Evolutionary conservation across 1,140 invertebrate genomes (phyloP).

Genomic region (Hestina assimilis): DNA sequence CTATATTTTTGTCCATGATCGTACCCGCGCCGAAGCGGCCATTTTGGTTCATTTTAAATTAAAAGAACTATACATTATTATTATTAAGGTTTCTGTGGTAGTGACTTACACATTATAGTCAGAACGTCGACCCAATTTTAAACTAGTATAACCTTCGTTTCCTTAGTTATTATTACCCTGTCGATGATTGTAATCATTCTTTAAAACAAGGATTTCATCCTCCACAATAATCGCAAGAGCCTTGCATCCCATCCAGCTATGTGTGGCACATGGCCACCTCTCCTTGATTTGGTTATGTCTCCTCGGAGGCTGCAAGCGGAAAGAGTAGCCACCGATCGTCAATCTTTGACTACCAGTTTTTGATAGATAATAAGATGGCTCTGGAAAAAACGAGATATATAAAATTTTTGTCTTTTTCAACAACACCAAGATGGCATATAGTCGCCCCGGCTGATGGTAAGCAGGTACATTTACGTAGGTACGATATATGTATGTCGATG

Average conservation of each 20-base stretch:
- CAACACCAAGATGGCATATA: too few relatives aligned
- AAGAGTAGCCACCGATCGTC: constrained; percentile 6
- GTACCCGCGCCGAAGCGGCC: too few relatives aligned
- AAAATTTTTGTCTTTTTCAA: background rate
- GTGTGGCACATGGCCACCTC: constrained; percentile 25
- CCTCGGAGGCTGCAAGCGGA: constrained; percentile 21
- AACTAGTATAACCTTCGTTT: too few relatives aligned
- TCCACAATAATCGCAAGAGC: constrained; percentile 13
- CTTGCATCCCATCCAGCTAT: constrained; percentile 27
- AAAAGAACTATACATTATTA: too few relatives aligned
- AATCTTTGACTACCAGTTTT: constrained; percentile 14
- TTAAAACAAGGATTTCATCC: background rate
- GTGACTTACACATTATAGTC: too few relatives aligned
- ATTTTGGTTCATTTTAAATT: too few relatives aligned
- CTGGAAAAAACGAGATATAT: constrained; percentile 6
- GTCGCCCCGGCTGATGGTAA: too few relatives aligned
- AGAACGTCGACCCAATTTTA: too few relatives aligned
- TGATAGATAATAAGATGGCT: constrained; percentile 3
- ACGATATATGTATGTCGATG: too few relatives aligned
- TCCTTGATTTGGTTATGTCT: constrained; percentile 3
- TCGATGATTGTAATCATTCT: constrained; percentile 26
- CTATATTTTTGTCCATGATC: too few relatives aligned
- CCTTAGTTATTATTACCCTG: background rate
- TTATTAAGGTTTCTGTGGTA: too few relatives aligned
- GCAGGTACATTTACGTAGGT: too few relatives aligned